phyloP scores from a whole-genome alignment of 1,140 invertebrate species.

The Drosophila ironensis region DNA sequence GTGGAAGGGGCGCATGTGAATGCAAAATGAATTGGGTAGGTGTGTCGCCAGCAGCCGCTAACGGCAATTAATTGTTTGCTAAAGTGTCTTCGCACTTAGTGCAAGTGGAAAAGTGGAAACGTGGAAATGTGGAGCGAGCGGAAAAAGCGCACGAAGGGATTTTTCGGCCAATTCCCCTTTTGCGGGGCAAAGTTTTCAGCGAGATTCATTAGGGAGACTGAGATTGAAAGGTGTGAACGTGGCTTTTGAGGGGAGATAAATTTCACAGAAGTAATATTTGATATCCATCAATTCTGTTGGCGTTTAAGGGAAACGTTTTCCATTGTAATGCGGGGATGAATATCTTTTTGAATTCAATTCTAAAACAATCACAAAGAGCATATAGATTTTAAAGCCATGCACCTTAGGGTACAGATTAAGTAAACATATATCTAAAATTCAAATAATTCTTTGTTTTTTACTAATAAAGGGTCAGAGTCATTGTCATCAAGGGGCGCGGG shows the following conservation, averaged over 20 bases:
- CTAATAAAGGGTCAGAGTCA: too few species aligned
- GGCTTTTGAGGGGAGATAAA: slow-evolving; percentile 10
- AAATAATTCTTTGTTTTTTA: too few species aligned
- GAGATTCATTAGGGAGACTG: slow-evolving; percentile 31
- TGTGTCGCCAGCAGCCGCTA: slow-evolving; percentile 74
- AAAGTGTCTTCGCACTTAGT: slow-evolving; percentile 54
- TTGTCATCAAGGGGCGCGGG: too few species aligned
- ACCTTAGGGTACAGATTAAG: too few species aligned
- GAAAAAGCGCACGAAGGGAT: neutral
- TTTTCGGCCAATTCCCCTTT: neutral
- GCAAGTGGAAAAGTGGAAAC: slow-evolving; percentile 14
- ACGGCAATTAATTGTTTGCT: slow-evolving; percentile 72
- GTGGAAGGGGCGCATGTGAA: slow-evolving; percentile 3
- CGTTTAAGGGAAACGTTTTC: neutral
- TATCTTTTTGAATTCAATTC: too few species aligned
- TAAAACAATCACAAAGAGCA: too few species aligned
- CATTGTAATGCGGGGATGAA: too few species aligned
- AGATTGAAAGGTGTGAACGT: slow-evolving; percentile 40
- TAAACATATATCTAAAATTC: too few species aligned
- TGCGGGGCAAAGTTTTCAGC: slow-evolving; percentile 15
- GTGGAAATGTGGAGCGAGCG: neutral
- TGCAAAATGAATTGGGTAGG: slow-evolving; percentile 73
- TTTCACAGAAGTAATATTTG: neutral
- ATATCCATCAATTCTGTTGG: slow-evolving; percentile 4
- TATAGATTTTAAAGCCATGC: too few species aligned